These are phyloP conservation scores for Yoshiicerus persimilis DNA, from an alignment of 1,140 invertebrate species.

Conservation along the genomic window DNA sequence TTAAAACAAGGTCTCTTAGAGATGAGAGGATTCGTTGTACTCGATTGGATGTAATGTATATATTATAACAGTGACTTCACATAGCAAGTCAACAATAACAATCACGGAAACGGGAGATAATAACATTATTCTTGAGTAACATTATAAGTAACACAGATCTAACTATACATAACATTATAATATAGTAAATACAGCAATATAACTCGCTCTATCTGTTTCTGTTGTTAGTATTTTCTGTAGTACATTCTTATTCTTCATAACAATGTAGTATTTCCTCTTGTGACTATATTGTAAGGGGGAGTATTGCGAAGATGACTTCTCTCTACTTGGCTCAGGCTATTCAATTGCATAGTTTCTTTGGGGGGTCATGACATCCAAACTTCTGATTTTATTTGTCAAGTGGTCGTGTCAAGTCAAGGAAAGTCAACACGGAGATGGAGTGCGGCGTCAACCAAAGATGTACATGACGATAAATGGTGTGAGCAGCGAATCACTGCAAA, in stretches of 20 bases:
- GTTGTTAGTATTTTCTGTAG: background rate
- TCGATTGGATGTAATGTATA: conserved; percentile 35
- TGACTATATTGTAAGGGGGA: background rate
- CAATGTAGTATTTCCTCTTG: conserved; percentile 1
- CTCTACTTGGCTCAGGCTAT: conserved; percentile 36
- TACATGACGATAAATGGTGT: background rate
- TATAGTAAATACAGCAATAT: conserved; percentile 23
- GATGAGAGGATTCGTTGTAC: conserved; percentile 38
- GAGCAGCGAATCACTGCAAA: conserved; percentile 66
- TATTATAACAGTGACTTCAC: background rate
- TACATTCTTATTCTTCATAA: conserved; percentile 17
- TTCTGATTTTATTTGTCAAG: background rate
- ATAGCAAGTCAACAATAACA: conserved; percentile 21
- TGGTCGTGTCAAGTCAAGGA: background rate
- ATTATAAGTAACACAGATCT: background rate
- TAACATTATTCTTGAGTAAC: background rate
- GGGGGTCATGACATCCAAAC: conserved; percentile 14
- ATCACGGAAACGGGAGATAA: conserved; percentile 14
- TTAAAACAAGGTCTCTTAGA: conserved; percentile 18
- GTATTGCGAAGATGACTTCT: conserved; percentile 37
- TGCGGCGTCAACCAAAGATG: background rate
- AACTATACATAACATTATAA: conserved; percentile 23
- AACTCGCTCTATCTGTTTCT: conserved; percentile 16
- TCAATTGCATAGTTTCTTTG: conserved; percentile 33
- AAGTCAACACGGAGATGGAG: background rate